A percentile compares a stretch with the other conserved stretches of the same genome.
Evolutionary conservation across 2,888 invertebrate genomes (phyloP).

Genomic region (Drosophila siamana): DNA sequence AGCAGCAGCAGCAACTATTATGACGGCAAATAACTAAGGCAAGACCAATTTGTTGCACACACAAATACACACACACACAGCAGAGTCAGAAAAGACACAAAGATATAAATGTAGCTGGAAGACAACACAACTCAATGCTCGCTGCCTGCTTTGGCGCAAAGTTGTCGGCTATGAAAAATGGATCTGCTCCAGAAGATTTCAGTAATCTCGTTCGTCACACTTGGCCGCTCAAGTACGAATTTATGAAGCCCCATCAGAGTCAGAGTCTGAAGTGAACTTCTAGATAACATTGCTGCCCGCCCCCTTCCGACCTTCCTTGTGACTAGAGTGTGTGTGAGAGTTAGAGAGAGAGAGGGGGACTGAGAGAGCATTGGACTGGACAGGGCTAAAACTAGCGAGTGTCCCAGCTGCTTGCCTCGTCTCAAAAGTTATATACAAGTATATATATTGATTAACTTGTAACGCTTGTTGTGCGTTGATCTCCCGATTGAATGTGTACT

Average conservation of each 20-base stretch:
- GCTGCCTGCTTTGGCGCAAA: constrained; percentile 50
- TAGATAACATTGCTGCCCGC: not conserved
- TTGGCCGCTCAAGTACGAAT: constrained; percentile 84
- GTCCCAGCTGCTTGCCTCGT: constrained; percentile 37
- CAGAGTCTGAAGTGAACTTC: constrained; percentile 11
- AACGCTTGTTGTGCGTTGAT: constrained; percentile 58
- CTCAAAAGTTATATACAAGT: constrained; percentile 65
- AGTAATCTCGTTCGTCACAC: constrained; percentile 85
- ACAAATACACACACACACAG: constrained; percentile 41
- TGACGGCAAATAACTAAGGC: constrained; percentile 71
- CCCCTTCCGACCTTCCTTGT: not conserved
- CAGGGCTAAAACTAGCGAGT: constrained; percentile 20
- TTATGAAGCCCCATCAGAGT: constrained; percentile 74
- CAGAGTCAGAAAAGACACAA: constrained; percentile 17
- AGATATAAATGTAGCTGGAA: constrained; percentile 46
- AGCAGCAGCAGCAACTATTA: constrained; percentile 65
- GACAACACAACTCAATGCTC: constrained; percentile 57
- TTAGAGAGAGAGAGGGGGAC: too few species aligned
- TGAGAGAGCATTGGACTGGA: constrained; percentile 15
- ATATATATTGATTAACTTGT: too few species aligned
- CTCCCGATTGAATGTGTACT: constrained; percentile 38
- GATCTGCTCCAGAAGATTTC: constrained; percentile 85
- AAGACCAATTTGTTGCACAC: constrained; percentile 73
- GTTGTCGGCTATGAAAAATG: constrained; percentile 83
- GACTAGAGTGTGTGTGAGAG: too few species aligned